These are phyloP conservation scores for Ptychochromis oligacanthus DNA, from an alignment of 2,113 vertebrate genomes.

Conservation along the genomic window DNA sequence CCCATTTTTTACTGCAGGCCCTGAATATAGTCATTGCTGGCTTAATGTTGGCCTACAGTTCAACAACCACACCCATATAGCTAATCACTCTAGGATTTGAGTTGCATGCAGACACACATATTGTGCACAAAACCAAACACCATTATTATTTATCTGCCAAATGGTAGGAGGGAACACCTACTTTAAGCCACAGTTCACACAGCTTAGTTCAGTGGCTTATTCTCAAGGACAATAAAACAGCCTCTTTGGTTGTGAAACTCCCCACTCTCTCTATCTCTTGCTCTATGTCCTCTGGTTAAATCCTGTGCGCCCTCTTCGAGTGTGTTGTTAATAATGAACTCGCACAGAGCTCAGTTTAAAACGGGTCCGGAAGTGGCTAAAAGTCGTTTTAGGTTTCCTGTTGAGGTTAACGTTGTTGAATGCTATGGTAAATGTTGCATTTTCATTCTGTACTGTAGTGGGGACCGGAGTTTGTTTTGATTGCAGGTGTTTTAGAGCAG, in stretches of 20 bases:
- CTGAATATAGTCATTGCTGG: conserved; percentile 25
- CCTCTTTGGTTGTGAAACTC: conserved; percentile 17
- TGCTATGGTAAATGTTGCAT: conserved; percentile 31
- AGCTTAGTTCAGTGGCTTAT: conserved; percentile 23
- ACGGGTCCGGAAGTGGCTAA: conserved; percentile 68
- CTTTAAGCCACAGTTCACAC: conserved; percentile 28
- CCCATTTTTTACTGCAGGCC: conserved; percentile 11
- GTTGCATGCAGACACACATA: conserved; percentile 32
- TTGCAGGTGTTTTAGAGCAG: conserved; percentile 1
- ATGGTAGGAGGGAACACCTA: conserved; percentile 43
- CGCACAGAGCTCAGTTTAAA: conserved; percentile 39
- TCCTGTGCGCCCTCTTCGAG: neutral
- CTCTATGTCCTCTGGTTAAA: conserved; percentile 1
- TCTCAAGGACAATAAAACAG: conserved; percentile 38
- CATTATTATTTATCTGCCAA: conserved; percentile 62
- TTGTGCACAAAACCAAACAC: conserved; percentile 28
- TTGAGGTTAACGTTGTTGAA: conserved; percentile 60
- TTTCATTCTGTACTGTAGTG: neutral
- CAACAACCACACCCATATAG: conserved; percentile 54
- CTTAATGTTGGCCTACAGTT: conserved; percentile 26
- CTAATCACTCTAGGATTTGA: conserved; percentile 52
- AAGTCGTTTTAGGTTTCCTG: conserved; percentile 72
- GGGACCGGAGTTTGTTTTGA: neutral
- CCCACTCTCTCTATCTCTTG: neutral
- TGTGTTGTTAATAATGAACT: conserved; percentile 45